phyloP scores from a whole-genome alignment of 2,888 invertebrate species.

The Bombylius discolor region DNA sequence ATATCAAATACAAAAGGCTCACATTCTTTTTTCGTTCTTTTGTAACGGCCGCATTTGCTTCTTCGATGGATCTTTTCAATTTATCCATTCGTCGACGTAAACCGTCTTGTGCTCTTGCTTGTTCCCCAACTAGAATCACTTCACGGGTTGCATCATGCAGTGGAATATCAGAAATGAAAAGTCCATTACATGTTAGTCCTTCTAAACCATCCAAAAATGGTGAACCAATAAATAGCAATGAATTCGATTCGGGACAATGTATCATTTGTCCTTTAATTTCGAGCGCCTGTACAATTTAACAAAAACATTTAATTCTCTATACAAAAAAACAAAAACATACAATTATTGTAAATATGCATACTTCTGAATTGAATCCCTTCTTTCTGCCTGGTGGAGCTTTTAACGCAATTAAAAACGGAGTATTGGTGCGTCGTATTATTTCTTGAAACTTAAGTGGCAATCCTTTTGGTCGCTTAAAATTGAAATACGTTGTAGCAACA shows the following conservation, averaged over 20 bases:
- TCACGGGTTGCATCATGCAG: slow-evolving; percentile 92
- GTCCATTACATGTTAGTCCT: slow-evolving; percentile 78
- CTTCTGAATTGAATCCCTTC: slow-evolving; percentile 49
- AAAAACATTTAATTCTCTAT: background rate
- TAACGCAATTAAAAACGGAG: slow-evolving; percentile 69
- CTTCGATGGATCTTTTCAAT: slow-evolving; percentile 84
- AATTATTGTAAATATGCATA: slow-evolving; percentile 19
- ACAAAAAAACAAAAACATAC: no score
- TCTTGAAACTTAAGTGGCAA: slow-evolving; percentile 64
- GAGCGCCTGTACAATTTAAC: slow-evolving; percentile 42
- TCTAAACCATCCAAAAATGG: slow-evolving; percentile 87
- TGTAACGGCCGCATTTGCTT: slow-evolving; percentile 83
- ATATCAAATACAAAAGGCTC: slow-evolving; percentile 82
- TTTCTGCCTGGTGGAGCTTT: slow-evolving; percentile 42
- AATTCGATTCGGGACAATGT: slow-evolving; percentile 80
- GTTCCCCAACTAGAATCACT: slow-evolving; percentile 89
- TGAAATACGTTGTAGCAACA: slow-evolving; percentile 64
- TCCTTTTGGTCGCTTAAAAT: slow-evolving; percentile 64
- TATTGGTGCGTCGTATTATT: slow-evolving; percentile 71
- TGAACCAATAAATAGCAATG: slow-evolving; percentile 82
- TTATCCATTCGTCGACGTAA: slow-evolving; percentile 86
- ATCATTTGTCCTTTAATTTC: slow-evolving; percentile 96
- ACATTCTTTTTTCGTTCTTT: slow-evolving; percentile 91
- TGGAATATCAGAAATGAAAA: slow-evolving; percentile 92
- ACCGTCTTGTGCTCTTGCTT: slow-evolving; percentile 89